Percentiles rank a stretch among this genome's conserved stretches.
Evolutionary conservation across 2,888 invertebrate species (phyloP).

Genomic region (Loripinus fragilis): DNA sequence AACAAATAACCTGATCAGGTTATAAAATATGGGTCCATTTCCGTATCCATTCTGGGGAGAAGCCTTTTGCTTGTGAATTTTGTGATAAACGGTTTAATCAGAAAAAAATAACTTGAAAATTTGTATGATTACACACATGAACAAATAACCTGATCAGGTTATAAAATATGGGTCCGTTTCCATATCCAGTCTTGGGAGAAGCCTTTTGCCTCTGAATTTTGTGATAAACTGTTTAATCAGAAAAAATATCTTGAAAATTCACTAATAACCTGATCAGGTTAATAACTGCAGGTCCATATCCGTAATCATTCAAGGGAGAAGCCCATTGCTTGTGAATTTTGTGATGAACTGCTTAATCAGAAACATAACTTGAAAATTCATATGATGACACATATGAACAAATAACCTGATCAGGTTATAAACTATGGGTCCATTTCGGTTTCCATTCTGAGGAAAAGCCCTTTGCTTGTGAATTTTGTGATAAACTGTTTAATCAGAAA

Average conservation of each 20-base stretch:
- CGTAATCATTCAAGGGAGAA: conserved; percentile 34
- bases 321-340: conserved; percentile 35
- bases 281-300: background rate
- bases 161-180: background rate
- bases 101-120: too few relatives aligned
- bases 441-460: conserved; percentile 40
- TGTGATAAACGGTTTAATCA: too few relatives aligned
- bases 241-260: background rate
- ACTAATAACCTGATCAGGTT: too few relatives aligned
- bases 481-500: conserved; percentile 32
- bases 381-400: background rate
- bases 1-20: background rate
- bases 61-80: too few relatives aligned
- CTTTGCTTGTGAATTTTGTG: conserved; percentile 34
- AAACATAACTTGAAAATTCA: conserved; percentile 28
- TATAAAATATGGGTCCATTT: background rate
- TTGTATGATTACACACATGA: too few relatives aligned
- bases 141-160: too few relatives aligned
- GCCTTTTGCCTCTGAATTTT: background rate
- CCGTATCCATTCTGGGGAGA: too few relatives aligned
- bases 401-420: background rate
- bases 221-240: background rate
- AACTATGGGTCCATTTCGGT: background rate
- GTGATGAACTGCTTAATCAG: conserved; percentile 32
- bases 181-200: background rate